Conservation (phyloP, 2,888 invertebrate genomes). For the Noctua janthe region DNA sequence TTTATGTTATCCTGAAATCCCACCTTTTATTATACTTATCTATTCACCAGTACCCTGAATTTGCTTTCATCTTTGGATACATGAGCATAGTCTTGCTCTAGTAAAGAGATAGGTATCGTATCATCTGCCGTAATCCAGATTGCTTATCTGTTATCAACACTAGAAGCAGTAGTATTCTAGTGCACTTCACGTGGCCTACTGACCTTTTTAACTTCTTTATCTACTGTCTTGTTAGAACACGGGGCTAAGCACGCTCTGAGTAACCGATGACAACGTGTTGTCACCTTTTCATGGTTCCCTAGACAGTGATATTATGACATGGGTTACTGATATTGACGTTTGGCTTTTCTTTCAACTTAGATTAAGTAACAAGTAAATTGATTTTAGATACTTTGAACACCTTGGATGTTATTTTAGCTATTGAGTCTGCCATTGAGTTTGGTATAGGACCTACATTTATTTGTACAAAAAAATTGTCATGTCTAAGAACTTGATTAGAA, state of each 20-base stretch:
- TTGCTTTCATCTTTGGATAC: background rate
- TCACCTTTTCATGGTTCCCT: constrained; percentile 29
- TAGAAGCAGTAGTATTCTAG: constrained; percentile 15
- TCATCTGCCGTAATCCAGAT: constrained; percentile 17
- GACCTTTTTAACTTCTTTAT: constrained; percentile 42
- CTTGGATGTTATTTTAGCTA: background rate
- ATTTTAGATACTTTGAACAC: background rate
- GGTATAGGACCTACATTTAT: background rate
- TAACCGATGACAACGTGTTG: constrained; percentile 12
- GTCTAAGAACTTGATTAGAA: background rate
- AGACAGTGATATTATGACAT: constrained; percentile 20
- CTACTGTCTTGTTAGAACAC: constrained; percentile 26
- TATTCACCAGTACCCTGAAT: background rate
- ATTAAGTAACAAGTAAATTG: background rate
- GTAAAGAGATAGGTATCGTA: background rate
- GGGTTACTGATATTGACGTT: background rate
- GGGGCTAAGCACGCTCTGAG: constrained; percentile 15
- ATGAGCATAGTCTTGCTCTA: constrained; percentile 7
- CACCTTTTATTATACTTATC: background rate
- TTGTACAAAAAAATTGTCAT: background rate
- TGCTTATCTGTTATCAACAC: constrained; percentile 18
- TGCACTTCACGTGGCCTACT: constrained; percentile 14
- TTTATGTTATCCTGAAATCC: constrained; percentile 1
- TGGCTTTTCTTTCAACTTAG: background rate
- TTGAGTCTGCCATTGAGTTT: background rate